Base-by-base conservation (phyloP, 2,888 invertebrate genomes). In the Cremastinae sp. region DNA sequence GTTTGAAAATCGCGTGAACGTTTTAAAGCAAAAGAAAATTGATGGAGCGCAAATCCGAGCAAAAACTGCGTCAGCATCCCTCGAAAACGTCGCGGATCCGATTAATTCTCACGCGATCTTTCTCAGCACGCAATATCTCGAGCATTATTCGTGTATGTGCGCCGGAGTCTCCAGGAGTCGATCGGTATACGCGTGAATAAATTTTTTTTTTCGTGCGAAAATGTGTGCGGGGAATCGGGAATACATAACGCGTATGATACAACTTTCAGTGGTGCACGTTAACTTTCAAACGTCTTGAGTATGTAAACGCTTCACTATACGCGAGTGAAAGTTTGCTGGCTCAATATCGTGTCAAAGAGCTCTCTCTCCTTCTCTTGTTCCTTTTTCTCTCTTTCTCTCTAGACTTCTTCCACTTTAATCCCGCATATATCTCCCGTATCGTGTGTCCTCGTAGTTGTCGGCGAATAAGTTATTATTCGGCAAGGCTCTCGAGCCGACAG, bases 391-490 rank as follows among this genome's bases (percentile, higher is more conserved):
- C 14, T 35, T 39, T 39, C 9, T 35, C 66, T 43, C 9, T n/a
- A n/a, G 39, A 10, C 47, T 22, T 28, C 28, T 28, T 28, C 28
- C 28, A 28, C 28, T 28, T 28, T 28, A 28, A 28, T 28, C 28
- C 28, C 56, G 55, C 41, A 39, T 70, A n/a, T 12, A 58, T 59
- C 59, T 22, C 41, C 51, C 49, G 12, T 49, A 37, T 69, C 51
- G 43, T 39, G 66, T 18, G 43, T 72, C 56, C 62, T 62, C 61
- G 59, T 49, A 41, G 62, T 68, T 58, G 62, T 72, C 68, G 71
- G 59, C 56, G 62, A 69, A 73, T 76, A 76, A 76, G 73, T 76
- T 73, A 76, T 76, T 76, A 76, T 73, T 76, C 76, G 73, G 71
- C 72, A 53, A 73, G 76, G 16, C 58, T 55, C 39, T 37, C 56